phyloP scores from a whole-genome alignment of 1,140 invertebrate genomes.

The Formica exsecta region DNA sequence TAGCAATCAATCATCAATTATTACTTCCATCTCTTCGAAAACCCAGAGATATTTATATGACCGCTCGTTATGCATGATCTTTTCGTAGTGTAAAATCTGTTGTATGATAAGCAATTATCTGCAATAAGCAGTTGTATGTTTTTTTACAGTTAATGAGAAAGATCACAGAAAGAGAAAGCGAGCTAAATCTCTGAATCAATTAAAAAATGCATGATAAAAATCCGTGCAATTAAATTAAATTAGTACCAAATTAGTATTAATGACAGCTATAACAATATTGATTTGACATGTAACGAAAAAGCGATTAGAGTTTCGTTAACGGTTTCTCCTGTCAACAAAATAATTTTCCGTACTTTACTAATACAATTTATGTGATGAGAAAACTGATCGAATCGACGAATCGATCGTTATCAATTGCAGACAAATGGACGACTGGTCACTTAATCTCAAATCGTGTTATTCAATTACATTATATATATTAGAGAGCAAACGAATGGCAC shows the following conservation, averaged over 20 bases:
- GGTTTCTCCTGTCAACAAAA: neutral
- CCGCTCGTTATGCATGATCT: neutral
- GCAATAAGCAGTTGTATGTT: slow-evolving; percentile 15
- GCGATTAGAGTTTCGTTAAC: slow-evolving; percentile 28
- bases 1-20: slow-evolving; percentile 31
- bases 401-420: slow-evolving; percentile 3
- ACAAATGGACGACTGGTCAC: neutral
- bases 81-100: neutral
- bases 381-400: slow-evolving; percentile 18
- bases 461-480: neutral
- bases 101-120: slow-evolving; percentile 17
- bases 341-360: slow-evolving; percentile 14
- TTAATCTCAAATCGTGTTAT: neutral
- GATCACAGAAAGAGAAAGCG: slow-evolving; percentile 34
- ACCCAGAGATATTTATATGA: slow-evolving; percentile 18
- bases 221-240: slow-evolving; percentile 17
- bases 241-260: neutral
- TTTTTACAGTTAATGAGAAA: slow-evolving; percentile 18
- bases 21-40: slow-evolving; percentile 37
- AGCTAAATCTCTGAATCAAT: neutral
- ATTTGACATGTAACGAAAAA: slow-evolving; percentile 16
- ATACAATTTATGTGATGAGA: slow-evolving; percentile 6
- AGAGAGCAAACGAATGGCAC: neutral
- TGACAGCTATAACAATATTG: slow-evolving; percentile 29
- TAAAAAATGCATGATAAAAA: slow-evolving; percentile 21